Conservation (phyloP, 2,888 invertebrate genomes). For the Epinotia nisella region DNA sequence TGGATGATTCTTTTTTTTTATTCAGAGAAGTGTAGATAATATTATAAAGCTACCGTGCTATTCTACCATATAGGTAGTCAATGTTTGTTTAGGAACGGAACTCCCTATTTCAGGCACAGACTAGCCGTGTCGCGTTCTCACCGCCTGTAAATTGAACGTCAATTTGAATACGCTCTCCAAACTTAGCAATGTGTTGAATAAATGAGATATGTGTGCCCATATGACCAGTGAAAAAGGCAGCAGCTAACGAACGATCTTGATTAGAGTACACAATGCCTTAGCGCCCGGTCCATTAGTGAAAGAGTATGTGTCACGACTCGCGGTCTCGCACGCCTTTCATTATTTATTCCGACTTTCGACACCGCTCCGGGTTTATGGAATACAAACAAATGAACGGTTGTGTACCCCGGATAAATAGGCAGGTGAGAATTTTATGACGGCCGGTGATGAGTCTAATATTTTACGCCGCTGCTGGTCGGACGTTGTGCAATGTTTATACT, state of each 20-base stretch:
- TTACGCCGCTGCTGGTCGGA: constrained; percentile 42
- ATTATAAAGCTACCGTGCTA: background rate
- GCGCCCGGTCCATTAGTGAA: constrained; percentile 78
- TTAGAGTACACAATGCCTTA: constrained; percentile 73
- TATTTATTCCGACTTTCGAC: constrained; percentile 77
- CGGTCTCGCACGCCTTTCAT: constrained; percentile 71
- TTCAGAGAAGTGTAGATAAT: too few species aligned
- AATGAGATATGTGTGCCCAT: constrained; percentile 59
- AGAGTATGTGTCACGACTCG: constrained; percentile 81
- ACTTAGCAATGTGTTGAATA: constrained; percentile 50
- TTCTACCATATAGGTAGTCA: background rate
- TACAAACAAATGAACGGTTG: constrained; percentile 74
- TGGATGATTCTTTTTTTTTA: too few species aligned
- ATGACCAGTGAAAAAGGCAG: constrained; percentile 69
- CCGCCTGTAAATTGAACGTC: constrained; percentile 33
- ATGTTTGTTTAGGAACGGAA: background rate
- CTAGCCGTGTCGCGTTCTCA: constrained; percentile 37
- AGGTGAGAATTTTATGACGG: constrained; percentile 56
- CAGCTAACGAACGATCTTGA: constrained; percentile 78
- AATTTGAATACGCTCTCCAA: constrained; percentile 43
- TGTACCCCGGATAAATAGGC: constrained; percentile 63
- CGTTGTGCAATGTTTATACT: constrained; percentile 34
- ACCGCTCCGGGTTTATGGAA: constrained; percentile 60
- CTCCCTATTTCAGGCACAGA: background rate
- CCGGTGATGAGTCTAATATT: constrained; percentile 47